These are phyloP conservation scores for Cenopis cana DNA, from an alignment of 2,888 invertebrate genomes.

Conservation along the genomic window DNA sequence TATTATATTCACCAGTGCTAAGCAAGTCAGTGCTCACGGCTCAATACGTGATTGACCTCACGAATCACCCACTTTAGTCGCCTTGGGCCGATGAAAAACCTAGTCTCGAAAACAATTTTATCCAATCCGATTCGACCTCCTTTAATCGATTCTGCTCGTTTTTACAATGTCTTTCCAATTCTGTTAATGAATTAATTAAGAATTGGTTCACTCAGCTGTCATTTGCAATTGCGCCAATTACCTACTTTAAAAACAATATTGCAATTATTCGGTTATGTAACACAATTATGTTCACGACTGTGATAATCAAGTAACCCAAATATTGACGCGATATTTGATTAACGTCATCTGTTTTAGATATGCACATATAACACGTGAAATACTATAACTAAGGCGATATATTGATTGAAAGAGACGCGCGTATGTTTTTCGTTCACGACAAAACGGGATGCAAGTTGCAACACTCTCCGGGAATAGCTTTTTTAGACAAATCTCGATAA, in stretches of 20 bases:
- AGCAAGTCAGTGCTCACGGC: not conserved
- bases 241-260: not conserved
- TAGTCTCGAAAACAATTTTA: conserved; percentile 26
- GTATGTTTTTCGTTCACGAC: too few relatives aligned
- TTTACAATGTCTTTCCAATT: conserved; percentile 13
- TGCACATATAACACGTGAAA: not conserved
- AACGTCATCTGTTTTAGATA: not conserved
- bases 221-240: conserved; percentile 6
- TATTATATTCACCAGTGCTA: conserved; percentile 16
- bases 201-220: not conserved
- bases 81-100: conserved; percentile 37
- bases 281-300: not conserved
- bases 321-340: not conserved
- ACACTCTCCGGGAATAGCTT: too few relatives aligned
- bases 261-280: conserved; percentile 2
- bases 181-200: conserved; percentile 1
- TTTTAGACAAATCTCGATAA: too few relatives aligned
- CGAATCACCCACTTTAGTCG: conserved; percentile 38
- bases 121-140: conserved; percentile 6
- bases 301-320: not conserved
- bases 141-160: conserved; percentile 2
- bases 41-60: conserved; percentile 36
- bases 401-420: too few relatives aligned
- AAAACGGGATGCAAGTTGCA: too few relatives aligned
- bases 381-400: too few relatives aligned